Evolutionary conservation across 1,140 invertebrate species (phyloP).

Genomic region (Drosophila azteca): DNA sequence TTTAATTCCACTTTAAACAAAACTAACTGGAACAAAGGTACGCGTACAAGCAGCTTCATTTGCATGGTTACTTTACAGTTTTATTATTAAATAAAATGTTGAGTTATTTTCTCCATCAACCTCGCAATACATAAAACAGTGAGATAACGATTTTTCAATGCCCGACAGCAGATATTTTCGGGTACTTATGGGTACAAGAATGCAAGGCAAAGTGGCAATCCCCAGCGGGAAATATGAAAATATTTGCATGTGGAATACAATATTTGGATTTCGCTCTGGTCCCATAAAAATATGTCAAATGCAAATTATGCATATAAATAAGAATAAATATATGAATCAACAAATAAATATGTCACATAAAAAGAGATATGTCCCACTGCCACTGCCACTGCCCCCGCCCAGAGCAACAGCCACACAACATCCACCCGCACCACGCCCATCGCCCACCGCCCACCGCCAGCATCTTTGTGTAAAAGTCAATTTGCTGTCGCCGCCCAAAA

Average conservation of each 20-base stretch:
- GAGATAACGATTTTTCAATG: conserved; percentile 1
- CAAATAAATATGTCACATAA: conserved; percentile 75
- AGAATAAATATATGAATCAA: conserved; percentile 69
- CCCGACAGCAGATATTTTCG: conserved; percentile 11
- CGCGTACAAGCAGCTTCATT: too few relatives aligned
- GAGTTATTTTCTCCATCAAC: background rate
- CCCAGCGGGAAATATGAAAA: conserved; percentile 22
- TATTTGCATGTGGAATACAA: conserved; percentile 24
- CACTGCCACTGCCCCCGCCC: background rate
- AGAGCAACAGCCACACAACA: background rate
- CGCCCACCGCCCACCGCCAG: background rate
- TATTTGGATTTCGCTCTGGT: conserved; percentile 45
- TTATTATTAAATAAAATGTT: background rate
- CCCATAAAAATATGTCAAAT: conserved; percentile 78
- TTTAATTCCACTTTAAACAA: too few relatives aligned
- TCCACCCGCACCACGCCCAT: background rate
- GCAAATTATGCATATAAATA: conserved; percentile 76
- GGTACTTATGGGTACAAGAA: conserved; percentile 5
- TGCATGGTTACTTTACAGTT: too few relatives aligned
- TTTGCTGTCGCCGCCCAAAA: conserved; percentile 69
- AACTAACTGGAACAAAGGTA: too few relatives aligned
- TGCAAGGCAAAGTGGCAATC: background rate
- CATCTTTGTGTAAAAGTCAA: conserved; percentile 68
- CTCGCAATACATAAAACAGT: background rate
- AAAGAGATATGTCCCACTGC: conserved; percentile 25